These are phyloP conservation scores for Camelus dromedarius DNA, from an alignment of 2,113 vertebrate species.

Conservation along the genomic window DNA sequence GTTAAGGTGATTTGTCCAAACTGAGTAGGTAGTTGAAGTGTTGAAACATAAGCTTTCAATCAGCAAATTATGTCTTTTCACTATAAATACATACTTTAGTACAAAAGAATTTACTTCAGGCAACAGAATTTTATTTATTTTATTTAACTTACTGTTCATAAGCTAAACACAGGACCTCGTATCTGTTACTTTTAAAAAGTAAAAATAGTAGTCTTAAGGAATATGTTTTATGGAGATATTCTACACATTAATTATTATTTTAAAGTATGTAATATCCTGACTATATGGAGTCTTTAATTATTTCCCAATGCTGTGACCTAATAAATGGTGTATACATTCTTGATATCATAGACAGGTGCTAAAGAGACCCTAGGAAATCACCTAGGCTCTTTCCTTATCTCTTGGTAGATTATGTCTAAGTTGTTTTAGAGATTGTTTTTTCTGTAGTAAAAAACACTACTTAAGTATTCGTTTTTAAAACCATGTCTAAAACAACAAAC, in stretches of 20 bases:
- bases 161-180: not conserved
- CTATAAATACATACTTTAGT: slow-evolving; percentile 38
- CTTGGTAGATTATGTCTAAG: slow-evolving; percentile 21
- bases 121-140: slow-evolving; percentile 54
- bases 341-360: slow-evolving; percentile 40
- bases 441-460: not conserved
- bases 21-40: not conserved
- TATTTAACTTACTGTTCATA: slow-evolving; percentile 49
- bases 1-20: slow-evolving; percentile 45
- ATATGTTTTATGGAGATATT: not conserved
- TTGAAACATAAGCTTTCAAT: slow-evolving; percentile 47
- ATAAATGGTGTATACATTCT: not conserved
- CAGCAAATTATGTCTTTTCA: not conserved
- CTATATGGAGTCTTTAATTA: not conserved
- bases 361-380: not conserved
- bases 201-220: slow-evolving; percentile 23
- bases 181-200: not conserved
- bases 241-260: slow-evolving; percentile 33
- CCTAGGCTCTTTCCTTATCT: slow-evolving; percentile 9
- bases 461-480: not conserved
- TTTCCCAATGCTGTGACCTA: not conserved
- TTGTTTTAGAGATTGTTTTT: slow-evolving; percentile 13
- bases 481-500: not conserved
- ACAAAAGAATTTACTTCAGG: not conserved
- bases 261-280: not conserved